These are phyloP conservation scores for Leucoraja ocellata DNA, from an alignment of 2,797 vertebrate genomes.

Conservation along the genomic window DNA sequence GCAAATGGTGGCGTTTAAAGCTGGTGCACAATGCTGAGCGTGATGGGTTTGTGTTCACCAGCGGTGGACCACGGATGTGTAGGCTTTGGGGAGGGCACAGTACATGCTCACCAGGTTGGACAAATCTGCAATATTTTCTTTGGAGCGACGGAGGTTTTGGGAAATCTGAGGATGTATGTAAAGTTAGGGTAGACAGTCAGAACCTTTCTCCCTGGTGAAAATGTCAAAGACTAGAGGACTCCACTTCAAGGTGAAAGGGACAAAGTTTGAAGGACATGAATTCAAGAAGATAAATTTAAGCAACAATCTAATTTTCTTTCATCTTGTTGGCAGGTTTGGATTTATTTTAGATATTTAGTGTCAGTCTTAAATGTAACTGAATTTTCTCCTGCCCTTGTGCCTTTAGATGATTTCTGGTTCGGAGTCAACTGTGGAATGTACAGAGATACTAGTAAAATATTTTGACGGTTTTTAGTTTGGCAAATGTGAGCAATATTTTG, in stretches of 20 bases:
- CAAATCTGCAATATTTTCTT: no score
- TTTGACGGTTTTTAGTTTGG: not conserved
- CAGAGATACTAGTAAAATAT: not conserved
- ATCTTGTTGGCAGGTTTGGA: not conserved
- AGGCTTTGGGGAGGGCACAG: no score
- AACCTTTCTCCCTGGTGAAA: no score
- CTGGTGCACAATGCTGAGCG: not conserved
- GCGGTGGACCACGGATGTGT: no score
- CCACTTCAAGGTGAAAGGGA: no score
- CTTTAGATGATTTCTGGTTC: not conserved
- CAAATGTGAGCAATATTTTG: not conserved
- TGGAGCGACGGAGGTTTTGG: no score
- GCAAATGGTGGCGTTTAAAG: not conserved
- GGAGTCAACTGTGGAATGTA: not conserved
- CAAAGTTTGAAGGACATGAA: not conserved
- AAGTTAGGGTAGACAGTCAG: no score
- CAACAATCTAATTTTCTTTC: not conserved
- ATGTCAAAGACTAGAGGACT: no score
- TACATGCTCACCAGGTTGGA: no score
- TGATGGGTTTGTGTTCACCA: not conserved
- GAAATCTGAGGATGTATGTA: no score
- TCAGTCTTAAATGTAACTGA: not conserved
- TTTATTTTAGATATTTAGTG: not conserved
- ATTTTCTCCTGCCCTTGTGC: not conserved
- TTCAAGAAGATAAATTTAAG: not conserved